Conservation (phyloP, 2,113 vertebrate genomes). For the Nothocercus nigrocapillus region DNA sequence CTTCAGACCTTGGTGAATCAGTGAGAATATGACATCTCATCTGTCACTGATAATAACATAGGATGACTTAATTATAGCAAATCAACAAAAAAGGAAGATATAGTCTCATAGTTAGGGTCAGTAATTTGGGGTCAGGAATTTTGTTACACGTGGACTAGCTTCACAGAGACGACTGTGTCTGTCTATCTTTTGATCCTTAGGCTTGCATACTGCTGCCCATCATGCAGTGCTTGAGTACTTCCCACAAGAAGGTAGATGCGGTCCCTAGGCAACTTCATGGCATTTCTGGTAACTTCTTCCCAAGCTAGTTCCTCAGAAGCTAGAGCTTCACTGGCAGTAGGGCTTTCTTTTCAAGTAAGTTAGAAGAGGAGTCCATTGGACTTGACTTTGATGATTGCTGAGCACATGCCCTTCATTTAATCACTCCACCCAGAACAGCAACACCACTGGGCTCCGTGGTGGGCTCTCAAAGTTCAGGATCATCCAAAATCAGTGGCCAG, state of each 20-base stretch:
- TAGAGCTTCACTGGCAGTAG: background rate
- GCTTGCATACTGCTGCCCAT: background rate
- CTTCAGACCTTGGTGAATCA: background rate
- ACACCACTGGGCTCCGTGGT: accelerated
- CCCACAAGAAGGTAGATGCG: background rate
- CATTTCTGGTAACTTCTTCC: background rate
- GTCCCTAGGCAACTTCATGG: background rate
- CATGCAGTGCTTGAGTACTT: background rate
- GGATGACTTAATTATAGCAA: background rate
- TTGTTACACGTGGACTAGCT: background rate
- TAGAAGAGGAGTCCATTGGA: background rate
- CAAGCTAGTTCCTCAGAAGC: background rate
- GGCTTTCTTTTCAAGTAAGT: background rate
- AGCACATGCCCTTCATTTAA: background rate
- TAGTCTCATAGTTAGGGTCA: background rate
- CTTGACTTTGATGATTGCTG: background rate
- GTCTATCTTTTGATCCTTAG: background rate
- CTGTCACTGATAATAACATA: background rate
- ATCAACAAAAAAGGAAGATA: background rate
- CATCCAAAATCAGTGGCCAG: background rate
- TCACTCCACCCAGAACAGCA: background rate
- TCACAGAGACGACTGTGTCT: background rate
- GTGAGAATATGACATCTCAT: background rate
- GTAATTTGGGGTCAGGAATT: background rate
- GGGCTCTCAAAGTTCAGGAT: background rate